Percentiles rank a stretch among this genome's conserved stretches.
These are phyloP conservation scores for Pyrgus malvae DNA, from an alignment of 2,888 invertebrate genomes.

Conservation along the genomic window DNA sequence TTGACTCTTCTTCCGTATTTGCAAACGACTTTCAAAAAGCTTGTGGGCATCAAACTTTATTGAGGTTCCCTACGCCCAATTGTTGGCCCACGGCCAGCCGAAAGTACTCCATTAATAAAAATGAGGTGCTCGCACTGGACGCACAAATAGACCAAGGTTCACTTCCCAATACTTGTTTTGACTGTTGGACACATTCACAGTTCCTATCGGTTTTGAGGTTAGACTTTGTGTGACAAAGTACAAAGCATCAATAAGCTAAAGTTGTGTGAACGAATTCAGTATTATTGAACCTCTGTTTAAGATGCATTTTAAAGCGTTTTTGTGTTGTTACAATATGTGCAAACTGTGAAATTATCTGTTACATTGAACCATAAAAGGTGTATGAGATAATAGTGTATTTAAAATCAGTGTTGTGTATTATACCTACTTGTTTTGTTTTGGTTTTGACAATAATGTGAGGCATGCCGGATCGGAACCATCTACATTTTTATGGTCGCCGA, in stretches of 20 bases:
- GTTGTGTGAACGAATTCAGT: too few species aligned
- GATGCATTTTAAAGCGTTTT: too few species aligned
- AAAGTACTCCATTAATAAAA: conserved; percentile 41
- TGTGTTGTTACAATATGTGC: too few species aligned
- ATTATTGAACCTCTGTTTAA: neutral
- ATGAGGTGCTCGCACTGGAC: conserved; percentile 31
- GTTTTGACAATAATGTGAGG: conserved; percentile 43
- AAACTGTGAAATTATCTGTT: too few species aligned
- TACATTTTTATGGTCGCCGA: conserved; percentile 52
- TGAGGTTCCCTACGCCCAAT: conserved; percentile 26
- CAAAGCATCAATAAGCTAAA: too few species aligned
- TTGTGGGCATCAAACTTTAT: conserved; percentile 1
- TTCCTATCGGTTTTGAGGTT: conserved; percentile 10
- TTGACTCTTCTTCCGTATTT: neutral
- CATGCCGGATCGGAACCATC: conserved; percentile 70
- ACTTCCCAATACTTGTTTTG: conserved; percentile 23
- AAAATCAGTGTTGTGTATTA: conserved; percentile 12
- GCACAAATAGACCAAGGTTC: conserved; percentile 57
- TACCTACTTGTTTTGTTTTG: conserved; percentile 33
- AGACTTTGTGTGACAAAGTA: conserved; percentile 8
- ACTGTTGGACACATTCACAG: conserved; percentile 4
- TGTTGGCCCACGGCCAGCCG: conserved; percentile 45
- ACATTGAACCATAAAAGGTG: too few species aligned
- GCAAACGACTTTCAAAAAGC: neutral
- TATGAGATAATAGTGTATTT: neutral